Base-by-base conservation (phyloP, 2,113 vertebrate genomes). In the Paralichthys olivaceus region DNA sequence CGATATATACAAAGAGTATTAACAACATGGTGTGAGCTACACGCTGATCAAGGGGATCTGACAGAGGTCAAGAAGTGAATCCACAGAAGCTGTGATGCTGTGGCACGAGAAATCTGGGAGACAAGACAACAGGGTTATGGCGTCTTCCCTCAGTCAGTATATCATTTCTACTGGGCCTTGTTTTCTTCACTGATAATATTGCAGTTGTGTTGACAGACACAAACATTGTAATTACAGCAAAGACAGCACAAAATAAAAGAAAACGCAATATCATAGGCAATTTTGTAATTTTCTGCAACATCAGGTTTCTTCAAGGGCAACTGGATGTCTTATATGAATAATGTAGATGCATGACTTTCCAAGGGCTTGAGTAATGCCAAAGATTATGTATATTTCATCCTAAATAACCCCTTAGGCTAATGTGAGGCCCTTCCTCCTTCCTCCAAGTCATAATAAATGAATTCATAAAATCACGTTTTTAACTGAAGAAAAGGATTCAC, bases 241-340 rank as follows among this genome's bases (percentile, higher is more conserved):
- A 34, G 20, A 57, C 19, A 22, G 49, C 45, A 23, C 1, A 25
- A 9, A 23, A 58, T 7, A 66, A 34, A 43, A 66, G 29, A 57
- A 54, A 25, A 19, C 19, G 13, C 5, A 29, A 63, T 8, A 64
- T 32, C 29, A 43, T n/a, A 13, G 14, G 20, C 28, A 73, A 34
- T 77, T 57, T 59, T 15, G 71, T 22, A 25, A 58, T 79, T 68
- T 84, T 76, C 40, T 82, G 70, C 63, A 64, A 49, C 57, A 70
- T 73, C 67, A 67, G 68, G 29, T 29, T 28, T 71, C 68, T 70
- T 77, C 57, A 81, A 82, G 72, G 87, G 75, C 61, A 51, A 67
- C 57, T 37, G 69, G n/a, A 34, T 62, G 34, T 55, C 45, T 60
- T 56, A 20, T 49, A 37, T 61, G 47, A 71, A 54, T 34, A 77